A percentile compares a stretch with the other conserved stretches of the same genome.
phyloP scores from a whole-genome alignment of 2,888 invertebrate genomes.

The Gandaritis pyraliata region DNA sequence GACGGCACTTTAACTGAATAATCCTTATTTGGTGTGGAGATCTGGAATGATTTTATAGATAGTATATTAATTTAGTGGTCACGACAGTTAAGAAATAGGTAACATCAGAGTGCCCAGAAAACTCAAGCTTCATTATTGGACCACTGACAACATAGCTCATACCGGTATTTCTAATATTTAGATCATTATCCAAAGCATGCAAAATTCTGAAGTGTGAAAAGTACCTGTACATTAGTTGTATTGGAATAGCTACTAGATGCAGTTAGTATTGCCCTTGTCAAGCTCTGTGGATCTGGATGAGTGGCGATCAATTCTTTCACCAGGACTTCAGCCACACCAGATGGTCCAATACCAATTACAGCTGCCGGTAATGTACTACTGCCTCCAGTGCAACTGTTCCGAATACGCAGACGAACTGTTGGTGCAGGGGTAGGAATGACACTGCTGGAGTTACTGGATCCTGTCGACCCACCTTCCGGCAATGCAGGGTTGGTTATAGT shows the following conservation, averaged over 20 bases:
- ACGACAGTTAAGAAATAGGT: too few relatives aligned
- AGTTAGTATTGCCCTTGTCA: constrained; percentile 80
- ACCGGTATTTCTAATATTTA: too few relatives aligned
- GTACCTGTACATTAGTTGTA: constrained; percentile 73
- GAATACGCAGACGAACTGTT: constrained; percentile 62
- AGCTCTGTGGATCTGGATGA: constrained; percentile 79
- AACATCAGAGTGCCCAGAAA: too few relatives aligned
- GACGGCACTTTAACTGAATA: constrained; percentile 85
- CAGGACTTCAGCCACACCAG: constrained; percentile 71
- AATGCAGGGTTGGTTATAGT: constrained; percentile 77
- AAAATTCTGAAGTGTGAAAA: background rate
- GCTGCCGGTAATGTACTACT: constrained; percentile 62
- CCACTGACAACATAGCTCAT: too few relatives aligned
- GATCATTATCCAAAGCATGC: background rate
- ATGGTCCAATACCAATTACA: constrained; percentile 66
- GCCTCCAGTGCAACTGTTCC: constrained; percentile 73
- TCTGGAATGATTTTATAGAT: constrained; percentile 53
- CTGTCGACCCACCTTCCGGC: constrained; percentile 78
- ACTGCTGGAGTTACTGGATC: constrained; percentile 63
- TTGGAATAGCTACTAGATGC: constrained; percentile 81
- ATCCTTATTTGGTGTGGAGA: constrained; percentile 70
- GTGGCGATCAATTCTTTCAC: constrained; percentile 76
- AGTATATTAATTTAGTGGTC: background rate
- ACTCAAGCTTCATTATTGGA: too few relatives aligned
- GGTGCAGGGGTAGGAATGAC: constrained; percentile 59